These are phyloP conservation scores for Callopanchax toddi DNA, from an alignment of 2,113 vertebrate species.

Conservation along the genomic window DNA sequence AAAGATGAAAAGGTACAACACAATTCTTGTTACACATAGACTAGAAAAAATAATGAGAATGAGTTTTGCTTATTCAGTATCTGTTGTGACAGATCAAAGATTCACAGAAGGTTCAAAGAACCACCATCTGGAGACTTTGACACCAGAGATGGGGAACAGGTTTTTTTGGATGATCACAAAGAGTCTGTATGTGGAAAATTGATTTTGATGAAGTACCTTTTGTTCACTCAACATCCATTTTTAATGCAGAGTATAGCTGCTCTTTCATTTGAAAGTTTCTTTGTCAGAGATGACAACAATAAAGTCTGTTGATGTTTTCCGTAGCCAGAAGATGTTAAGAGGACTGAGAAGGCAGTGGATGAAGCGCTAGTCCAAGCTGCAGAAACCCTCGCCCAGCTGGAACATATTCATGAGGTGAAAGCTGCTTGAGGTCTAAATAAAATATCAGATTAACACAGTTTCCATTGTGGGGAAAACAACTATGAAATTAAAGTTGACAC, in stretches of 20 bases:
- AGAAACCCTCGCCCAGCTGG: slow-evolving; percentile 59
- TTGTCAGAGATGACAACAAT: neutral
- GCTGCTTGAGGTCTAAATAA: neutral
- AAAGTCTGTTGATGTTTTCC: slow-evolving; percentile 7
- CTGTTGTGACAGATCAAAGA: neutral
- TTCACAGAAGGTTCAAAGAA: neutral
- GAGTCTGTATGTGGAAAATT: neutral
- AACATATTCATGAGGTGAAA: slow-evolving; percentile 65
- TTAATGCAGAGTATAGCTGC: neutral
- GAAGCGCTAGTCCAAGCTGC: slow-evolving; percentile 60
- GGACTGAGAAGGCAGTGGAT: slow-evolving; percentile 51
- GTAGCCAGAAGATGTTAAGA: slow-evolving; percentile 31
- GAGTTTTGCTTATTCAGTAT: no score
- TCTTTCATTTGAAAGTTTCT: neutral
- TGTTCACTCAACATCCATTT: no score
- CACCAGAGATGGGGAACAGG: slow-evolving; percentile 22
- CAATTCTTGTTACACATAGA: neutral
- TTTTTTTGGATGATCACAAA: slow-evolving; percentile 9
- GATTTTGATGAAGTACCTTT: neutral
- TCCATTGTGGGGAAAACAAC: no score
- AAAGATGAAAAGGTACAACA: slow-evolving; percentile 60
- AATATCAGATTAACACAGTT: neutral
- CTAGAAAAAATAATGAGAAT: neutral
- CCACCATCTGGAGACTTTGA: neutral
- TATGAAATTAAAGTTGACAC: no score